phyloP scores from a whole-genome alignment of 2,797 vertebrate genomes.

The Mionectes olivaceus region DNA sequence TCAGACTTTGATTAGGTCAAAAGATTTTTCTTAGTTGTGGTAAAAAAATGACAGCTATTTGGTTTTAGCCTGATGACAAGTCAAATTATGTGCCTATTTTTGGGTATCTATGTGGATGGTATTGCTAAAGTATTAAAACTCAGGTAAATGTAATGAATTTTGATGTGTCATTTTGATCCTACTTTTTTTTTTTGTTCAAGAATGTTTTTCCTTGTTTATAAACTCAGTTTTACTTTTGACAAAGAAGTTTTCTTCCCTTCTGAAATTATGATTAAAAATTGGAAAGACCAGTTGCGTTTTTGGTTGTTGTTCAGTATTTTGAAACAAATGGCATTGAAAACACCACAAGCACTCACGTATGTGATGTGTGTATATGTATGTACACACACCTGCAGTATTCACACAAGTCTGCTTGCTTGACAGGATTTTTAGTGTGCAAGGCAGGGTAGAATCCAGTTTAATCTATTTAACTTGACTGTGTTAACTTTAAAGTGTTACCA shows the following conservation, averaged over 20 bases:
- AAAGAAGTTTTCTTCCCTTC: neutral
- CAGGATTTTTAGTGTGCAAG: neutral
- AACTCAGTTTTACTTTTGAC: neutral
- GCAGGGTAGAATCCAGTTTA: neutral
- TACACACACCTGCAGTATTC: neutral
- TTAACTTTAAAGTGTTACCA: neutral
- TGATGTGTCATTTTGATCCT: neutral
- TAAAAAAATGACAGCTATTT: neutral
- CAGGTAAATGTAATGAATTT: neutral
- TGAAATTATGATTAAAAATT: neutral
- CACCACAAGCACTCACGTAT: accelerated
- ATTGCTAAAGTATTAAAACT: neutral
- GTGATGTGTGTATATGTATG: neutral
- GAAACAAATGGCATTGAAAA: neutral
- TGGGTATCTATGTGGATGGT: neutral
- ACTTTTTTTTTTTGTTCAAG: neutral
- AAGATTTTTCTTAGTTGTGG: neutral
- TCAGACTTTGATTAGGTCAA: neutral
- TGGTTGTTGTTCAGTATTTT: neutral
- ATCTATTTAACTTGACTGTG: neutral
- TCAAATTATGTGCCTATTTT: neutral
- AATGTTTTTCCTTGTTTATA: neutral
- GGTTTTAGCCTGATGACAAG: neutral
- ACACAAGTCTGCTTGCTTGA: neutral
- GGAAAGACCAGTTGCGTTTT: neutral